Conservation (phyloP, 2,888 invertebrate species). For the Drosophila antonietae region DNA sequence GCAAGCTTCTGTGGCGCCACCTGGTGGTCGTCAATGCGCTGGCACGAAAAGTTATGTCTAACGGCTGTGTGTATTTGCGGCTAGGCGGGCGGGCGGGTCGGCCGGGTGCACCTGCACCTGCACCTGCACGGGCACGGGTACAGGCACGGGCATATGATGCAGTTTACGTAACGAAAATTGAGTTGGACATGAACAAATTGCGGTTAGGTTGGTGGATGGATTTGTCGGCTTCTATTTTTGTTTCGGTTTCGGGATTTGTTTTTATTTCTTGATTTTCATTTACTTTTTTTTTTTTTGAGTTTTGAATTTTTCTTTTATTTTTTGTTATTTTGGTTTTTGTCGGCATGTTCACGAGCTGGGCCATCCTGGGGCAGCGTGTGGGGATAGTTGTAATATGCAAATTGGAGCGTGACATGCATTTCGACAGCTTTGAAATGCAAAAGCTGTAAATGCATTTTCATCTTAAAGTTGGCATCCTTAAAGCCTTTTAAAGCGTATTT, state of each 20-base stretch:
- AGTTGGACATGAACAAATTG: conserved; percentile 79
- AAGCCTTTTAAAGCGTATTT: conserved; percentile 2
- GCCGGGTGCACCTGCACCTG: conserved; percentile 1
- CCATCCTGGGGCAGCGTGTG: conserved; percentile 11
- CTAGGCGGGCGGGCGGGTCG: not conserved
- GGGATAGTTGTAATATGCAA: conserved; percentile 61
- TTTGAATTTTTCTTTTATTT: not conserved
- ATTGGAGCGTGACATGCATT: conserved; percentile 79
- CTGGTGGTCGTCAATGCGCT: conserved; percentile 31
- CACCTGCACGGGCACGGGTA: conserved; percentile 3
- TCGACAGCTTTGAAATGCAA: conserved; percentile 62
- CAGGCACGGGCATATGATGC: conserved; percentile 67
- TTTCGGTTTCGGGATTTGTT: conserved; percentile 38
- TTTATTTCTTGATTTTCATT: conserved; percentile 22
- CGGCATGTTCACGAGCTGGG: conserved; percentile 17
- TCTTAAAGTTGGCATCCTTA: conserved; percentile 36
- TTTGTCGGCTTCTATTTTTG: conserved; percentile 44
- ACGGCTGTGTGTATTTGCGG: conserved; percentile 34
- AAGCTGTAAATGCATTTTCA: conserved; percentile 42
- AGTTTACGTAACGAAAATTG: conserved; percentile 80
- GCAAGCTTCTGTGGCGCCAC: conserved; percentile 47
- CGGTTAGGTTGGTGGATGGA: conserved; percentile 64
- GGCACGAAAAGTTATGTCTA: conserved; percentile 72
- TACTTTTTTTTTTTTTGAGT: not conserved
- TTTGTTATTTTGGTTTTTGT: conserved; percentile 14